Evolutionary conservation across 2,888 invertebrate genomes (phyloP), one percentile per base, ranked within the genome.

Genomic region (Trichopria drosophilae): DNA sequence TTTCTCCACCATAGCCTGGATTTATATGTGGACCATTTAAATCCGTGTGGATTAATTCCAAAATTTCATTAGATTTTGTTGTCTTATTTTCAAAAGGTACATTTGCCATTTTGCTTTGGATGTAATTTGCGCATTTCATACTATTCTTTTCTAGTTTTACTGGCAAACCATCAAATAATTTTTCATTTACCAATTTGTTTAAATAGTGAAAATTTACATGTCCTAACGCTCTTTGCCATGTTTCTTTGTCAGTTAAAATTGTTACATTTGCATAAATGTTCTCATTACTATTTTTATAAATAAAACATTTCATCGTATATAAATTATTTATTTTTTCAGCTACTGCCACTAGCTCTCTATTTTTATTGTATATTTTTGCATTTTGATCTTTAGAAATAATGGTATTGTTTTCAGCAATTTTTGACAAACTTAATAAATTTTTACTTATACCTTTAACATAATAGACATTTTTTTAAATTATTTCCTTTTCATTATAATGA

Each of bases 151-250:
- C 51, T 6, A 58, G 13, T n/a, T 52, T 6, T 6, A 40, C 29
- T 9, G 50, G 54, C 5, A 57, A 10, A 3, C 57, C 26, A 3
- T n/a, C n/a, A n/a, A n/a, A n/a, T 29, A 53, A 26, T 41, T 52
- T 40, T 26, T 48, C 24, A 9, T 48, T 55, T 9, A 43, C 31
- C 22, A 52, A 7, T 19, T 19, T 40, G 20, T 49, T 36, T 3
- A 52, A 31, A 36, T 48, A 48, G 20, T 53, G 22, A 45, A 58
- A 59, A 45, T 57, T 59, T 53, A 57, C 34, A 46, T 59, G 57
- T 7, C 57, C 57, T 5, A 59, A n/a, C n/a, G 37, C 44, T 29
- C 52, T 39, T 42, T 58, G 58, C 48, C 39, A 55, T 45, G 48
- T 53, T 51, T 58, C 58, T 49, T 56, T 56, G 6, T 20, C 10